phyloP scores from a whole-genome alignment of 92 coral and sea anemone species.

The Desmophyllum pertusum region DNA sequence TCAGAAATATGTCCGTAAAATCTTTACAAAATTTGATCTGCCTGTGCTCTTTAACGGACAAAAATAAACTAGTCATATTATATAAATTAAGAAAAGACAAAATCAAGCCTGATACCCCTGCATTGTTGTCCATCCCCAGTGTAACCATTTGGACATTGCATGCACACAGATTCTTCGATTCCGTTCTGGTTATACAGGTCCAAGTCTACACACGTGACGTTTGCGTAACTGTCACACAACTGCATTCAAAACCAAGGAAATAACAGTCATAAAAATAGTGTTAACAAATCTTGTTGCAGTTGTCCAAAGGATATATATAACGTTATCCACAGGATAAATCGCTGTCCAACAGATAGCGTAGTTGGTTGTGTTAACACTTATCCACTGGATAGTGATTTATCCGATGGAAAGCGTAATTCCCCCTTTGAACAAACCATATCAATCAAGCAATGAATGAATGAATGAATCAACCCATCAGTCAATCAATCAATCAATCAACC shows the following conservation, averaged over 20 bases:
- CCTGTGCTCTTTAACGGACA: too few relatives aligned
- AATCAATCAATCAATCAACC: neutral
- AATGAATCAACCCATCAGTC: neutral
- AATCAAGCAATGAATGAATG: neutral
- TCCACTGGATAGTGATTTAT: too few relatives aligned
- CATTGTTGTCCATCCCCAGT: slow-evolving; percentile 84
- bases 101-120: slow-evolving; percentile 56
- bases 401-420: neutral
- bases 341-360: too few relatives aligned
- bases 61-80: too few relatives aligned
- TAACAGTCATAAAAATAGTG: neutral
- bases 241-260: neutral
- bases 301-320: neutral
- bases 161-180: slow-evolving; percentile 68
- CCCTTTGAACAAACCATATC: neutral
- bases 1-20: too few relatives aligned
- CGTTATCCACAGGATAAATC: neutral
- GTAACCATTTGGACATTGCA: slow-evolving; percentile 79
- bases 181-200: slow-evolving; percentile 54
- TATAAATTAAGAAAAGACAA: too few relatives aligned
- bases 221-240: slow-evolving; percentile 52
- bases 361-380: too few relatives aligned
- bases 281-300: neutral
- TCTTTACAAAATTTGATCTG: too few relatives aligned
- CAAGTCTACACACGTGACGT: slow-evolving; percentile 80